These are phyloP conservation scores for Eulemur rubriventer DNA, from an alignment of 2,797 vertebrate genomes.

Conservation along the genomic window DNA sequence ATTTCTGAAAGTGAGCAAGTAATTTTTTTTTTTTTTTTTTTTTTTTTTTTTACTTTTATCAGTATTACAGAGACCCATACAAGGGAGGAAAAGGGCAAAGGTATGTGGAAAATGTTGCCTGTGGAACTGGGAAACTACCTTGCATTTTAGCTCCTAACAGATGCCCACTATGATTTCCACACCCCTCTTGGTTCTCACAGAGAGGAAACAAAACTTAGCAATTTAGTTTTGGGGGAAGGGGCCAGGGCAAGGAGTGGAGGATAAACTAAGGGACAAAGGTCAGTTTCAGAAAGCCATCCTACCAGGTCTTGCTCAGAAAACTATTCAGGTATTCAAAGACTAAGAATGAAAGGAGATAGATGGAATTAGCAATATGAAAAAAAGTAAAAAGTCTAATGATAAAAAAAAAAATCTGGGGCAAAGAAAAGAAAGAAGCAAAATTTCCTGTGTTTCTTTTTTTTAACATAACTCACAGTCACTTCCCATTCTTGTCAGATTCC, in stretches of 20 bases:
- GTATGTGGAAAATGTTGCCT: slow-evolving; percentile 28
- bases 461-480: background rate
- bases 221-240: slow-evolving; percentile 27
- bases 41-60: background rate
- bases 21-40: background rate
- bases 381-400: slow-evolving; percentile 58
- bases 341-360: background rate
- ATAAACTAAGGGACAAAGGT: slow-evolving; percentile 80
- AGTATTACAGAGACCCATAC: background rate
- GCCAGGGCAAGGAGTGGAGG: background rate
- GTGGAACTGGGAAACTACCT: slow-evolving; percentile 57
- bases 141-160: slow-evolving; percentile 64
- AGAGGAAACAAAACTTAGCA: slow-evolving; percentile 79
- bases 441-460: background rate
- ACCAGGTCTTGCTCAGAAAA: slow-evolving; percentile 65
- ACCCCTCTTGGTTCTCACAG: slow-evolving; percentile 57
- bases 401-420: background rate
- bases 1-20: slow-evolving; percentile 23
- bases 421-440: slow-evolving; percentile 31
- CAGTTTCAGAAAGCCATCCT: slow-evolving; percentile 73
- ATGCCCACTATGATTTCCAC: slow-evolving; percentile 16
- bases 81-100: slow-evolving; percentile 73
- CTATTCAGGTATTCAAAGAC: slow-evolving; percentile 63
- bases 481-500: background rate
- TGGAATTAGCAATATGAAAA: slow-evolving; percentile 59